Base-by-base conservation (phyloP, 2,888 invertebrate genomes). In the Liodrosophila aerea region DNA sequence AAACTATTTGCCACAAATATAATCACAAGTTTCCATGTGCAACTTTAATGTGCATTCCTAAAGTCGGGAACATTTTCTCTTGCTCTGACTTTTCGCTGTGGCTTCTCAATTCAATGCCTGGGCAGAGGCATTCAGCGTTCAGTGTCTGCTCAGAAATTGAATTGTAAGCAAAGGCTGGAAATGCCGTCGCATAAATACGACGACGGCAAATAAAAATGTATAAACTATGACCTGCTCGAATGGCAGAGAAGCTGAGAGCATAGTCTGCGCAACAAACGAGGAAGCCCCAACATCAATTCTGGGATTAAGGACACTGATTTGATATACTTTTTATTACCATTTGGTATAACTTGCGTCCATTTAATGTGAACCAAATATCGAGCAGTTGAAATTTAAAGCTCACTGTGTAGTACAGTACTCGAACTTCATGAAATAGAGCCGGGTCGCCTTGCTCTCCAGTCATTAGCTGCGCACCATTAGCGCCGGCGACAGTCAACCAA, bases 251-350 rank as follows among this genome's bases (percentile, higher is more conserved):
- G 40, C 34, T 11, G 9, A 29, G 30, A 44, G 57, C 49, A 56
- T 57, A 54, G 22, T 69, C 58, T 66, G 16, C 29, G 29, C 29
- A 29, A 40, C 76, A 62, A 46, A 50, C 69, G 56, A 62, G 61
- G 71, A 70, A 85, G 68, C 77, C 22, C 71, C 77, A 73, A 84
- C 85, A 86, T 86, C 87, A 87, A 86, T 86, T 86, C 76, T 64
- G 68, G 85, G 76, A 87, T 86, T 86, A 81, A 76, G 87, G 86
- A 85, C 84, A 87, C 87, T 87, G 85, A 86, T 87, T 87, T 86
- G 76, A 87, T 86, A 87, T 87, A 85, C 86, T 87, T 87, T 87
- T 86, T 86, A 87, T 82, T 82, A 83, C 80, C 82, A 77, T 81
- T 85, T 73, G 76, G 76, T 76, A 70, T 68, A 73, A 78, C 81